phyloP scores from a whole-genome alignment of 2,888 invertebrate genomes.

The Drosophila neutralis region DNA sequence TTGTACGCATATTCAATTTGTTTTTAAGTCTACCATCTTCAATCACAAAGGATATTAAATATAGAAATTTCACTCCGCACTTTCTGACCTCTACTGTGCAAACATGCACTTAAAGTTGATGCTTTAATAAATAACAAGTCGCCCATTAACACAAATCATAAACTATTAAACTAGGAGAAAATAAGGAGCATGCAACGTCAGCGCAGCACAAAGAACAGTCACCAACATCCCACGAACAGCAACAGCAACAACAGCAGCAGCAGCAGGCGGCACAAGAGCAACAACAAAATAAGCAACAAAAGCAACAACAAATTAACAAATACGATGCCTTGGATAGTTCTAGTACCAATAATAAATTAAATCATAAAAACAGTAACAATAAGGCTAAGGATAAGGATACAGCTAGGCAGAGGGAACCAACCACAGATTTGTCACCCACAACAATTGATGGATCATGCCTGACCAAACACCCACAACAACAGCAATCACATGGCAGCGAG shows the following conservation, averaged over 20 bases:
- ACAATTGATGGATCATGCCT: constrained; percentile 69
- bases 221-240: constrained; percentile 38
- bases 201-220: constrained; percentile 40
- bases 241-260: constrained; percentile 48
- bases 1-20: not conserved
- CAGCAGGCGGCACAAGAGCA: constrained; percentile 42
- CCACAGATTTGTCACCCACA: constrained; percentile 54
- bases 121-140: constrained; percentile 6
- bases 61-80: not conserved
- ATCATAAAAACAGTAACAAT: constrained; percentile 67
- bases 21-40: not conserved
- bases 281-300: constrained; percentile 44
- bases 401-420: constrained; percentile 37
- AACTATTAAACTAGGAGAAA: constrained; percentile 54
- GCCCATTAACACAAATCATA: constrained; percentile 32
- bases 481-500: constrained; percentile 24
- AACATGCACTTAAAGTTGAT: constrained; percentile 12
- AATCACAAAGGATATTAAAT: not conserved
- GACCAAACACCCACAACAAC: constrained; percentile 31
- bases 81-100: not conserved
- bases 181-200: constrained; percentile 57
- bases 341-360: constrained; percentile 70
- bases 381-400: constrained; percentile 54
- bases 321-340: constrained; percentile 73
- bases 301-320: constrained; percentile 59